Base-by-base conservation (phyloP, 2,888 invertebrate genomes). In the Merodon equestris region DNA sequence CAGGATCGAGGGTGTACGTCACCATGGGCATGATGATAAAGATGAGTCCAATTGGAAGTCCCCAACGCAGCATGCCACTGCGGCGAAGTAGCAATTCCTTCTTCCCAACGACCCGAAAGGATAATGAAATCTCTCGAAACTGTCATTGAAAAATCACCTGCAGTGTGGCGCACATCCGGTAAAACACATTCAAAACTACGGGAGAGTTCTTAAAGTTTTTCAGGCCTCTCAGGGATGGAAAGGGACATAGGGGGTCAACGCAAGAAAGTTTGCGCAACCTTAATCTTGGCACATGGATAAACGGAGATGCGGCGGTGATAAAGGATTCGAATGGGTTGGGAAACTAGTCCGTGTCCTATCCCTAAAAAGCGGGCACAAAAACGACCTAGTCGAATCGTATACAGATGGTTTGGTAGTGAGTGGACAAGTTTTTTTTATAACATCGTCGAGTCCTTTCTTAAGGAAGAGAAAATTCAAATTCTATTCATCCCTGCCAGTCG, bases 401-500 rank as follows among this genome's bases (percentile, higher is more conserved):
- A 27, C 3, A 27, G 27, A 7, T 7, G 27, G 27, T 2, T 27
- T 27, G 2, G 27, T 27, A 27, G 2, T 27, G 44, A 54, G 38
- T 45, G 56, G 64, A 76, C 71, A 71, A 45, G 40, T 14, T 48
- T 4, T 50, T 60, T 50, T 18, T 50, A n/a, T 56, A 47, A 54
- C 47, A 44, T n/a, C n/a, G n/a, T n/a, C n/a, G n/a, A n/a, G n/a
- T n/a, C n/a, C n/a, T n/a, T n/a, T n/a, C n/a, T n/a, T n/a, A n/a
- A 27, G 38, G 47, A 63, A 51, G 67, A 63, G 44, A 63, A 72
- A 77, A 72, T 72, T 77, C 67, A 72, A 72, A 77, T 77, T 72
- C 67, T 58, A 53, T 72, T 72, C 66, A 72, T 67, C 57, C 38
- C 17, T 42, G 14, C n/a, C 56, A 38, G 15, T 27, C 7, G 27